Evolutionary conservation across 2,797 vertebrate species (phyloP).

Genomic region (Denticeps clupeoides): DNA sequence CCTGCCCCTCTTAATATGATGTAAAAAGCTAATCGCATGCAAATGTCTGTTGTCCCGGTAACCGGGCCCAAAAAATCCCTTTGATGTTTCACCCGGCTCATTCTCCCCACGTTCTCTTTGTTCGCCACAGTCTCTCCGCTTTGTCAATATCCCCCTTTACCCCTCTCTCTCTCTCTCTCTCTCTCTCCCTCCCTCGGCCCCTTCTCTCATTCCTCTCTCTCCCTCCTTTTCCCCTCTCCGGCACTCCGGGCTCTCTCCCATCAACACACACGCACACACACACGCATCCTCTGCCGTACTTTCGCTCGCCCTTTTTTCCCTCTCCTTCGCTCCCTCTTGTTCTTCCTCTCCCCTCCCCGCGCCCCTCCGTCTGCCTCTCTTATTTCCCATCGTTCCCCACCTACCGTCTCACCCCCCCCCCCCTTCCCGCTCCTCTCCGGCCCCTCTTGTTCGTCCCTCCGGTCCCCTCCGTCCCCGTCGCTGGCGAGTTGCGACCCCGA

Average conservation of each 20-base stretch:
- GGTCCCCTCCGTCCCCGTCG: too few species aligned
- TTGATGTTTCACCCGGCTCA: slow-evolving; percentile 75
- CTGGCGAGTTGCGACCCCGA: too few species aligned
- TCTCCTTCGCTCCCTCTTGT: neutral
- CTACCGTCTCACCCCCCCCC: slow-evolving; percentile 4
- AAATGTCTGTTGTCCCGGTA: slow-evolving; percentile 80
- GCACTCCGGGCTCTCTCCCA: neutral
- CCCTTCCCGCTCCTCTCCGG: slow-evolving; percentile 6
- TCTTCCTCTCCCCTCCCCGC: neutral
- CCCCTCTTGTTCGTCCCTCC: slow-evolving; percentile 33
- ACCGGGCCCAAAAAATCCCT: slow-evolving; percentile 74
- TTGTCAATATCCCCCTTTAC: slow-evolving; percentile 59
- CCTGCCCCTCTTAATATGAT: slow-evolving; percentile 71
- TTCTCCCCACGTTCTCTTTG: slow-evolving; percentile 75
- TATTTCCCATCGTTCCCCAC: too few species aligned
- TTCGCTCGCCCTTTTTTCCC: neutral
- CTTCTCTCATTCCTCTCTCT: slow-evolving; percentile 3
- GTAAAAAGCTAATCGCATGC: slow-evolving; percentile 80
- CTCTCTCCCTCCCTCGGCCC: slow-evolving; percentile 5
- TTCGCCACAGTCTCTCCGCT: slow-evolving; percentile 67
- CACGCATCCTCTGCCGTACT: neutral
- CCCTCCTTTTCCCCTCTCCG: slow-evolving; percentile 9
- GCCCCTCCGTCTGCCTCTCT: neutral
- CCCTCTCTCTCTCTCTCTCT: slow-evolving; percentile 38
- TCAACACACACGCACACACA: too few species aligned